Base-by-base conservation (phyloP, 2,113 vertebrate genomes). In the Miniopterus natalensis region DNA sequence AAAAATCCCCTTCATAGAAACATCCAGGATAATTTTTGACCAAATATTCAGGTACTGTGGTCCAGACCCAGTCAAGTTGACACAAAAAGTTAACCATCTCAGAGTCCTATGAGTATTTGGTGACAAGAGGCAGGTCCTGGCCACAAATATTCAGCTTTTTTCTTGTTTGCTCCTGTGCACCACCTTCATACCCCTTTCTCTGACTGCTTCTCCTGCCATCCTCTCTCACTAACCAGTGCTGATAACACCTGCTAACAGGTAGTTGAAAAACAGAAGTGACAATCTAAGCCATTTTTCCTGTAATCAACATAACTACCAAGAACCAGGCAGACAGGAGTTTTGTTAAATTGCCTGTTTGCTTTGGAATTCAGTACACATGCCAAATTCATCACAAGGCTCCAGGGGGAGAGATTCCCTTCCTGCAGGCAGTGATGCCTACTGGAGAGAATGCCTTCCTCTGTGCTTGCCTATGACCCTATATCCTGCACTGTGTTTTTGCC, bases 251-350 rank as follows among this genome's bases (percentile, higher is more conserved):
- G 66, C 57, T 88, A 92, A 92, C 31, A 79, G 77, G 49, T 94
- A 25, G 40, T 84, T 87, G 70, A 36, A 51, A 75, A 94, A 68
- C 1, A n/a, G 88, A 94, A 91, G 21, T 85, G 23, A 66, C 89
- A 86, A 27, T 45, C 36, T 78, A 68, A 65, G 47, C 61, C 80
- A 57, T 91, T 95, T 95, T 77, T 85, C 11, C 13, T 84, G 80
- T 93, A 96, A 92, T 95, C 73, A 96, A 86, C 73, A 79, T 63
- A 96, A 96, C 95, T 92, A 63, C 68, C 78, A 96, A 86, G 74
- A 85, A 89, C 17, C 18, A 95, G 78, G 71, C 55, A 91, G 74
- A 85, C 31, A 31, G 55, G 57, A 88, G 51, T 88, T 93, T 92
- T 36, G 73, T 57, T 95, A 93, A 96, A 97, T 66, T 89, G 40